A percentile compares a stretch with the other conserved stretches of the same genome.
Evolutionary conservation across 2,113 vertebrate species (phyloP).

Genomic region (Isurus oxyrinchus): DNA sequence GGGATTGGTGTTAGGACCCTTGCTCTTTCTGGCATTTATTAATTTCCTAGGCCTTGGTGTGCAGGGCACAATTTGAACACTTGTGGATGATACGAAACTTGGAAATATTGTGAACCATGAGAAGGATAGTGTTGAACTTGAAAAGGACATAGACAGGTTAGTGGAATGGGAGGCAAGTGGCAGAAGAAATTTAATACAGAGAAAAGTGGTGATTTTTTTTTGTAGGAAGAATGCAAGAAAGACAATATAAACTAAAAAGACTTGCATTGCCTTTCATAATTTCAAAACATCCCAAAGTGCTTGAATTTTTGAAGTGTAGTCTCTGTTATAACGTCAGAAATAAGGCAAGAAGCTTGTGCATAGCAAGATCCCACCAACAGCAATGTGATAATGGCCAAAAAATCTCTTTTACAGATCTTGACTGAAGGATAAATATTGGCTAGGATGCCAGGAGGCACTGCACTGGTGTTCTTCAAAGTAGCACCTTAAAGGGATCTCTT

Average conservation of each 20-base stretch:
- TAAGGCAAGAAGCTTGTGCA: neutral
- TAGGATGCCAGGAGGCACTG: neutral
- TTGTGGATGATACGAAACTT: no score
- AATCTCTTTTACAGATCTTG: neutral
- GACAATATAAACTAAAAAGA: neutral
- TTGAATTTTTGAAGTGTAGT: neutral
- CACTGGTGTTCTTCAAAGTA: neutral
- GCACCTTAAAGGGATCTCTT: neutral
- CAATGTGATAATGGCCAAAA: neutral
- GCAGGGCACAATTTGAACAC: no score
- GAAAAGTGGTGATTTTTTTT: neutral
- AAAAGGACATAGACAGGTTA: neutral
- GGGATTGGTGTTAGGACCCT: neutral
- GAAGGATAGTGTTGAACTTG: neutral
- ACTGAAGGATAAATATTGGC: neutral
- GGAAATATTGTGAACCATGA: neutral
- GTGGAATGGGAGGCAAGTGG: no score
- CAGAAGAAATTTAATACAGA: no score
- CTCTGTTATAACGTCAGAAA: neutral
- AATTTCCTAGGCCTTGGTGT: no score
- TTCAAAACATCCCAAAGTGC: neutral
- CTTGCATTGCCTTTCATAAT: neutral
- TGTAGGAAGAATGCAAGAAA: neutral
- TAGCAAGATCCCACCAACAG: neutral
- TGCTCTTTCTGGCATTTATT: no score